phyloP scores from a whole-genome alignment of 92 coral and sea anemone genomes.

The Porites lobata region DNA sequence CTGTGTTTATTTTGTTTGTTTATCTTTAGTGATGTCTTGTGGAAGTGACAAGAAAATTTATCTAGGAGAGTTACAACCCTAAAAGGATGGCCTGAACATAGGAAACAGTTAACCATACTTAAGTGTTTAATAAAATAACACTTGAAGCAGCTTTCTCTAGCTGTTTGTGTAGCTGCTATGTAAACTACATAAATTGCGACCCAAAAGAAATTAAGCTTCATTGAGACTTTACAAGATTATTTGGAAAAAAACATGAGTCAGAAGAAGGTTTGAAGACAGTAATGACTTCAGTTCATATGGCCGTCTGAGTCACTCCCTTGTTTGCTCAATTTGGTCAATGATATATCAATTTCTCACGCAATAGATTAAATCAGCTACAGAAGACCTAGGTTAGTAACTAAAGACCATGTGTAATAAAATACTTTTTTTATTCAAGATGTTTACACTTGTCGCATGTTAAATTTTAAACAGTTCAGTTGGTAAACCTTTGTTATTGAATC shows the following conservation, averaged over 20 bases:
- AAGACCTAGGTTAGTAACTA: neutral
- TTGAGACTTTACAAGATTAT: neutral
- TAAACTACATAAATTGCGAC: neutral
- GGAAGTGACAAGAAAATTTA: slow-evolving; percentile 96
- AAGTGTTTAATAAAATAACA: neutral
- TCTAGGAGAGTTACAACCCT: slow-evolving; percentile 94
- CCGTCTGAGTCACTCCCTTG: no score
- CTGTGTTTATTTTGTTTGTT: neutral
- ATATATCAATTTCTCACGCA: no score
- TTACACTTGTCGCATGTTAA: neutral
- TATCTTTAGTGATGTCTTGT: slow-evolving; percentile 86
- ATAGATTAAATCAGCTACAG: no score
- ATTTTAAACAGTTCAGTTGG: neutral
- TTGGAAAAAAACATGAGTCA: no score
- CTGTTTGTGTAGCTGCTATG: neutral
- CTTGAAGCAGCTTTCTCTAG: neutral
- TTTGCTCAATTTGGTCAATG: no score
- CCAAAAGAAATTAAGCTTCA: neutral
- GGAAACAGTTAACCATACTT: neutral
- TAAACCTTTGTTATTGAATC: neutral
- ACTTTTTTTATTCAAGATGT: neutral
- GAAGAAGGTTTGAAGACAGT: no score
- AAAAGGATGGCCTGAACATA: neutral
- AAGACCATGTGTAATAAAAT: neutral
- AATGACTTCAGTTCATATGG: no score